Conservation (phyloP, 1,140 invertebrate genomes). For the Tetragonula clypearis region DNA sequence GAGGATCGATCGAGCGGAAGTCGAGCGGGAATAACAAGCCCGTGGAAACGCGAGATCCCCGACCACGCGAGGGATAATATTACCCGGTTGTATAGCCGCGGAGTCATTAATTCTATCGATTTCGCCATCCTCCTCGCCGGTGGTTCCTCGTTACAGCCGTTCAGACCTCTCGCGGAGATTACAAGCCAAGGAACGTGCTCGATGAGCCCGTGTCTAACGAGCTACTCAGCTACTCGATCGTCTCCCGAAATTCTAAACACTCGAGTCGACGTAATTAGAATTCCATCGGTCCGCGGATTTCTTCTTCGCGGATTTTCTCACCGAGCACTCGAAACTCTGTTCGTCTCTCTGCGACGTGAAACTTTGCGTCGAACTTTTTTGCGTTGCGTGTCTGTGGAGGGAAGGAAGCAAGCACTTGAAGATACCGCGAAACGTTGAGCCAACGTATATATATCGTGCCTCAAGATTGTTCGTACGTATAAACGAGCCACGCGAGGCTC, state of each 20-base stretch:
- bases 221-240: slow-evolving; percentile 9
- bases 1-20: slow-evolving; percentile 46
- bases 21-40: slow-evolving; percentile 35
- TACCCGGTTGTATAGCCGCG: slow-evolving; percentile 25
- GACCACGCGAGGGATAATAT: slow-evolving; percentile 32
- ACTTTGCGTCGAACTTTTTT: no score
- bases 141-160: slow-evolving; percentile 34
- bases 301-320: neutral
- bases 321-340: neutral
- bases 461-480: neutral
- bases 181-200: slow-evolving; percentile 25
- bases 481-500: neutral
- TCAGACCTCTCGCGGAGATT: slow-evolving; percentile 41
- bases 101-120: slow-evolving; percentile 52
- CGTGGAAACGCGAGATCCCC: slow-evolving; percentile 23
- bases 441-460: no score
- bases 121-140: neutral
- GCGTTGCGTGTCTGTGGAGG: no score
- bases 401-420: neutral
- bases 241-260: slow-evolving; percentile 19
- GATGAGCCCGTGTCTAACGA: slow-evolving; percentile 21
- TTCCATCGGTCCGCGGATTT: neutral
- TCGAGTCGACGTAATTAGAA: slow-evolving; percentile 10
- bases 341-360: no score
- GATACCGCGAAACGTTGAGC: no score